phyloP scores from a whole-genome alignment of 2,888 invertebrate genomes.

The Ophioninae sp. region DNA sequence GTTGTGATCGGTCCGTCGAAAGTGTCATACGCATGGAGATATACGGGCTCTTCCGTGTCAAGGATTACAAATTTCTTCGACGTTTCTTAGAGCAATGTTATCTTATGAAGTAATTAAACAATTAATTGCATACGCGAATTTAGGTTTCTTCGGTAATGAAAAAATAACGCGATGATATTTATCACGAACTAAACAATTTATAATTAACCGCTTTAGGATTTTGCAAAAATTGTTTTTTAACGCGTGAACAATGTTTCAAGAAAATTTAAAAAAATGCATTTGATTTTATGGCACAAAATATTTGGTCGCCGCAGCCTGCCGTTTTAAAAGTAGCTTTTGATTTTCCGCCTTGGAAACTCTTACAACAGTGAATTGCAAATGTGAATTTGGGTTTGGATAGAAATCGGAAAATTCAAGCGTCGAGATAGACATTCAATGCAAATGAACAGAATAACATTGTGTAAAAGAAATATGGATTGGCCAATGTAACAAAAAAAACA shows the following conservation, averaged over 20 bases:
- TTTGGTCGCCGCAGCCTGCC: too few relatives aligned
- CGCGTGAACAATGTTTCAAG: too few relatives aligned
- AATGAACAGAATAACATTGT: not conserved
- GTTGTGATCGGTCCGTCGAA: constrained; percentile 55
- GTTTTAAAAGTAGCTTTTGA: not conserved
- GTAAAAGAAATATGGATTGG: not conserved
- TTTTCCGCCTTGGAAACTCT: not conserved
- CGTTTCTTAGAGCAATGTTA: not conserved
- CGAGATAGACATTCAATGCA: not conserved
- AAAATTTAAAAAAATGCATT: too few relatives aligned
- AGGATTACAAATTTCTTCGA: not conserved
- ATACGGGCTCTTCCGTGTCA: not conserved
- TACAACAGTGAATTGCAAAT: not conserved
- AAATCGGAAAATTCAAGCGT: not conserved
- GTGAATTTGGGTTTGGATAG: not conserved
- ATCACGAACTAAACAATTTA: not conserved
- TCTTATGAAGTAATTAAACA: not conserved
- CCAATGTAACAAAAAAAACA: not conserved
- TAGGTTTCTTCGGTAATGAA: not conserved
- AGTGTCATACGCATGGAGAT: constrained; percentile 26
- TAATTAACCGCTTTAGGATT: too few relatives aligned
- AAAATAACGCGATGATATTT: not conserved
- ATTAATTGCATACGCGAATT: not conserved
- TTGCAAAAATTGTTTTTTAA: too few relatives aligned
- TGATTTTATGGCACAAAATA: too few relatives aligned